phyloP scores from a whole-genome alignment of 2,797 vertebrate species.

The Crenuchus spilurus region DNA sequence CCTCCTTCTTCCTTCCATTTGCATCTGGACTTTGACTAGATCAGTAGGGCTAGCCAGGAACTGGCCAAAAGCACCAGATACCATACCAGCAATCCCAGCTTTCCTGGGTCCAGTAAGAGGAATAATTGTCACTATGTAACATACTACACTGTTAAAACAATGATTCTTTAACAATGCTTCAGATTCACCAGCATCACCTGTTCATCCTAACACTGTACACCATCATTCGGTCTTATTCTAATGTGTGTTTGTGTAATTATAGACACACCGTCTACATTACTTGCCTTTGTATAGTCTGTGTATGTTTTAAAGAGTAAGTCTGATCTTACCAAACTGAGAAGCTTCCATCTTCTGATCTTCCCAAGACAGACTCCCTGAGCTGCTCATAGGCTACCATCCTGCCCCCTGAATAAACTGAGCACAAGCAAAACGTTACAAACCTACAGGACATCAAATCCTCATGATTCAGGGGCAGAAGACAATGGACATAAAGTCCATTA shows the following conservation, averaged over 20 bases:
- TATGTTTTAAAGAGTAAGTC: neutral
- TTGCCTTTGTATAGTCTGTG: too few relatives aligned
- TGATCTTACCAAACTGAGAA: constrained; percentile 83
- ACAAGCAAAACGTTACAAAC: neutral
- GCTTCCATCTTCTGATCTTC: constrained; percentile 73
- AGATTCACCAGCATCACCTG: too few relatives aligned
- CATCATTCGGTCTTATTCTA: too few relatives aligned
- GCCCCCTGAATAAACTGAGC: constrained; percentile 82
- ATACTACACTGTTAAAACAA: neutral
- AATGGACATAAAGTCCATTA: too few relatives aligned
- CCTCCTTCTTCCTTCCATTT: constrained; percentile 84
- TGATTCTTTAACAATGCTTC: too few relatives aligned
- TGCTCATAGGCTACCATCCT: constrained; percentile 85
- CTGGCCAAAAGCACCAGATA: constrained; percentile 82
- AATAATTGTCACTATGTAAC: neutral
- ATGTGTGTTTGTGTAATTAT: too few relatives aligned
- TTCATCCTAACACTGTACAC: too few relatives aligned
- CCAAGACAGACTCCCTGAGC: constrained; percentile 79
- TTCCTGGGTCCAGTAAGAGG: constrained; percentile 71
- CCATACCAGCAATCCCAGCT: constrained; percentile 79
- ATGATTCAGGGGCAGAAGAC: too few relatives aligned
- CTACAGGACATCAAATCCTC: too few relatives aligned
- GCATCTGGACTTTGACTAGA: constrained; percentile 89
- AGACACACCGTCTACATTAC: too few relatives aligned
- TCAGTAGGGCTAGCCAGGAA: constrained; percentile 86